Evolutionary conservation across 2,797 vertebrate species (phyloP).

Genomic region (Pseudotriccus pelzelni): DNA sequence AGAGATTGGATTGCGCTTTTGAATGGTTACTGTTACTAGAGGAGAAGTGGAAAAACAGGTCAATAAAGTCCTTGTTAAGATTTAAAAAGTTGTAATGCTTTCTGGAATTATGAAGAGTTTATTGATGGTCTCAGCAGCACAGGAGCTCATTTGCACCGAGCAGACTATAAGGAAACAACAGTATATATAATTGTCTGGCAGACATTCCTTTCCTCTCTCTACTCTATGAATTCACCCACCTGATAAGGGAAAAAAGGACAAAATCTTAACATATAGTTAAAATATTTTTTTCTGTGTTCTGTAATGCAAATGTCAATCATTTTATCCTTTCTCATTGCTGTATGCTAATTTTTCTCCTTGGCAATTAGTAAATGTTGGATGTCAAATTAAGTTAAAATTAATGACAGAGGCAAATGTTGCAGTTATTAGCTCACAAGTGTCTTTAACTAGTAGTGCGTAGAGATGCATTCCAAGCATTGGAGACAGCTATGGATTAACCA

Average conservation of each 20-base stretch:
- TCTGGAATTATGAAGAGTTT: constrained; percentile 1
- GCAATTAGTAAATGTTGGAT: constrained; percentile 83
- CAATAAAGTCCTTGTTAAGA: background rate
- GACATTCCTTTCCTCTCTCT: background rate
- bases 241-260: background rate
- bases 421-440: constrained; percentile 77
- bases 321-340: constrained; percentile 30
- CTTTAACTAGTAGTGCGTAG: constrained; percentile 79
- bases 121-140: background rate
- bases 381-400: constrained; percentile 86
- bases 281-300: background rate
- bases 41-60: constrained; percentile 1
- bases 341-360: constrained; percentile 70
- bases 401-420: constrained; percentile 78
- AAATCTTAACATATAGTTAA: background rate
- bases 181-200: background rate
- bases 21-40: background rate
- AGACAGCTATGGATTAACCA: constrained; percentile 93
- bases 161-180: background rate
- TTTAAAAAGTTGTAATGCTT: background rate
- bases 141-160: background rate
- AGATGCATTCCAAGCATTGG: constrained; percentile 81
- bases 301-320: constrained; percentile 40
- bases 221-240: background rate
- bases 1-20: background rate